These are phyloP conservation scores for Callospermophilus lateralis DNA, from an alignment of 2,113 vertebrate species.

Conservation along the genomic window DNA sequence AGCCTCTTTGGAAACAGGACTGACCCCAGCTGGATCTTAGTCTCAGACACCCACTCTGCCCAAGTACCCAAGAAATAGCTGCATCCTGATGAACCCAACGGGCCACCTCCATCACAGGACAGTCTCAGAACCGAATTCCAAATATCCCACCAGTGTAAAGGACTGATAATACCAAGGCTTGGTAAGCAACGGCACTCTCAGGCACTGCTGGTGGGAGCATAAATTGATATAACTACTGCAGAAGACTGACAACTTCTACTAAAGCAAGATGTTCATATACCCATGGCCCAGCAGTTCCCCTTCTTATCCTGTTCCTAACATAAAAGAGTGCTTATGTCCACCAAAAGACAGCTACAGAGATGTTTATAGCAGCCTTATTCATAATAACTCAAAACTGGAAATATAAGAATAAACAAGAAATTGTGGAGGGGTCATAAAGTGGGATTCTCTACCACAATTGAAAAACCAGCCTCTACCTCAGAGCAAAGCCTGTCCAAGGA, in stretches of 20 bases:
- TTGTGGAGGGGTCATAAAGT: too few species aligned
- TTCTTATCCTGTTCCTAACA: too few species aligned
- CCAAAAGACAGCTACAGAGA: not conserved
- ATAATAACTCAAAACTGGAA: not conserved
- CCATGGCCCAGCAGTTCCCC: too few species aligned
- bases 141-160: not conserved
- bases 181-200: not conserved
- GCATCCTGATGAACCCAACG: rapidly evolving
- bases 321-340: not conserved
- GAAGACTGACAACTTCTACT: not conserved
- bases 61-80: not conserved
- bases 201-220: too few species aligned
- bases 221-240: rapidly evolving
- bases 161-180: too few species aligned
- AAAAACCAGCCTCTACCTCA: too few species aligned
- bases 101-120: not conserved
- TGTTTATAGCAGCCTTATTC: not conserved
- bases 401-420: not conserved
- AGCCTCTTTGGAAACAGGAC: not conserved
- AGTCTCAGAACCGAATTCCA: not conserved
- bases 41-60: not conserved
- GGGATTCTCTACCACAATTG: not conserved
- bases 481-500: too few species aligned
- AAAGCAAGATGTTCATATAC: not conserved
- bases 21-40: not conserved